Conservation (phyloP, 2,797 vertebrate genomes). For the Allobates femoralis region DNA sequence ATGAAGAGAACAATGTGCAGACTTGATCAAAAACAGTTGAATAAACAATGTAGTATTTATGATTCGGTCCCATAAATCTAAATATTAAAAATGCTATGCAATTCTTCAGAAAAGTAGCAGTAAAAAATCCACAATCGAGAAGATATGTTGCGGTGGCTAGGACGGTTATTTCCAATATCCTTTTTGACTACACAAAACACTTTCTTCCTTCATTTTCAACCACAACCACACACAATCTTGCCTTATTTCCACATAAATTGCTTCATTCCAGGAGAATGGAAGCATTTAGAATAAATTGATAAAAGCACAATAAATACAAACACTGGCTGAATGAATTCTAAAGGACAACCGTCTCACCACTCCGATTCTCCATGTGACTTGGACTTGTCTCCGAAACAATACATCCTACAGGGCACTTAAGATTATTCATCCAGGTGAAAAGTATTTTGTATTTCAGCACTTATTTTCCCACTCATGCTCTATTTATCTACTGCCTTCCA, state of each 20-base stretch:
- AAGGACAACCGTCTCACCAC: background rate
- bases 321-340: background rate
- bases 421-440: conserved; percentile 30
- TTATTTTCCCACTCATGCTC: conserved; percentile 1
- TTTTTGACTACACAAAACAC: background rate
- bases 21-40: no score
- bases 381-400: background rate
- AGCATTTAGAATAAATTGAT: conserved; percentile 1
- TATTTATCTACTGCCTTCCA: conserved; percentile 20
- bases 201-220: background rate
- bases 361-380: conserved; percentile 18
- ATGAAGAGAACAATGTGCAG: no score
- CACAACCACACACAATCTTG: background rate
- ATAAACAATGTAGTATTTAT: background rate
- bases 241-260: conserved; percentile 27
- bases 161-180: background rate
- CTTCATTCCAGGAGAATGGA: conserved; percentile 2
- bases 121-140: background rate
- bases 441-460: conserved; percentile 24
- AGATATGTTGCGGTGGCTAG: no score
- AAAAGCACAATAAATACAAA: conserved; percentile 35
- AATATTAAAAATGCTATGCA: no score
- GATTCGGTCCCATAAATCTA: background rate
- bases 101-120: no score
- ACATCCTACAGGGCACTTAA: background rate